Evolutionary conservation across 1,140 invertebrate species (phyloP), one percentile per base, ranked within the genome.

Genomic region (Leptinotarsa undecemlineata): DNA sequence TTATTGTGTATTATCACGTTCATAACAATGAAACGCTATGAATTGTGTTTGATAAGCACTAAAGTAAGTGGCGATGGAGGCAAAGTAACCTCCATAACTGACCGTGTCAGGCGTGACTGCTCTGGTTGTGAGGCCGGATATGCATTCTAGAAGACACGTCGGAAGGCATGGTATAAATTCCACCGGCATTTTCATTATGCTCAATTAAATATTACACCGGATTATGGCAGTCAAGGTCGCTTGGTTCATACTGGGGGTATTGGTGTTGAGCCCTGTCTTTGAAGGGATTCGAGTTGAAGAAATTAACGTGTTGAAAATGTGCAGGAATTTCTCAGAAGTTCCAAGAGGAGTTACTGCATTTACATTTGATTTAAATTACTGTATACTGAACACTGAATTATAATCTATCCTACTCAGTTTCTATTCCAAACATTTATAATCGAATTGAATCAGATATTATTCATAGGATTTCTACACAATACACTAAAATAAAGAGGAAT

Each of bases 101-200:
- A 81, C 81, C 81, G 81, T 81, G 79, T 78, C 78, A 82, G 77
- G 77, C 80, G 77, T 82, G 81, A 82, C 81, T 81, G 81, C 81
- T 80, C 80, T 78, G 78, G 74, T 82, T 80, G 81, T 78, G 15
- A 82, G 78, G 80, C 81, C 81, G 81, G 81, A 82, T 82, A 81
- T 82, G 78, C 79, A 82, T 82, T 82, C 79, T 80, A 78, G 73
- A 73, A 76, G 75, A 64, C 33, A 60, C 48, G 60, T 51, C 75
- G 47, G 62, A 57, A 15, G 51, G 51, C 51, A 71, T 61, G 64
- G 70, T 67, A 67, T 67, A 23, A 67, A 67, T 67, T 60, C 61
- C 64, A 23, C 64, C 64, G 64, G 26, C 64, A 1, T 67, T 67
- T 33, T 57, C 51, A 57, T 57, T 57, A 57, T 57, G 51, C n/a